A percentile compares a stretch with the other conserved stretches of the same genome.
These are phyloP conservation scores for Hemicordylus capensis DNA, from an alignment of 2,113 vertebrate genomes.

Conservation along the genomic window DNA sequence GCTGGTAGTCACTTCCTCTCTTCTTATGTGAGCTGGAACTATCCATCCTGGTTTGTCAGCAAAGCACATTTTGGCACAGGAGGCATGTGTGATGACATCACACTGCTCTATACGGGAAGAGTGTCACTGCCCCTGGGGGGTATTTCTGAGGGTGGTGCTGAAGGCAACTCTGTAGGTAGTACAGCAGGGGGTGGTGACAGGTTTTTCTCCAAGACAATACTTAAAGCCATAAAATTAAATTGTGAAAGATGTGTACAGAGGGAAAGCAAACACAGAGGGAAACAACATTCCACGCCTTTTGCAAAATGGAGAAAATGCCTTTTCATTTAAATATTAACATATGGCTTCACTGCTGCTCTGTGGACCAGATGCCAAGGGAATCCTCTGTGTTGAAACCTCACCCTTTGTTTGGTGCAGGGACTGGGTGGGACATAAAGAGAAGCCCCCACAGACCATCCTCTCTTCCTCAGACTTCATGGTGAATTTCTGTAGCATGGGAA, in stretches of 20 bases:
- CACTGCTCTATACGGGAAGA: background rate
- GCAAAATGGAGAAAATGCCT: background rate
- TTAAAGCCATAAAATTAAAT: background rate
- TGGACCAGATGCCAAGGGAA: background rate
- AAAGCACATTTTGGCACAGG: too few species aligned
- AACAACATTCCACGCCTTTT: background rate
- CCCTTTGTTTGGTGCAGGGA: slow-evolving; percentile 5
- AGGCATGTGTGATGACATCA: background rate
- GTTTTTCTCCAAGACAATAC: background rate
- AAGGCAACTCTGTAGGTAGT: too few species aligned
- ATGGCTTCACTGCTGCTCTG: background rate
- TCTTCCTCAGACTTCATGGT: too few species aligned
- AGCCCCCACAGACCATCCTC: background rate
- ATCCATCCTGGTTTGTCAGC: background rate
- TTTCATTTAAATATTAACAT: slow-evolving; percentile 10
- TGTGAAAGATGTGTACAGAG: background rate
- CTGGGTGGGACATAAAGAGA: background rate
- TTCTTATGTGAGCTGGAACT: background rate
- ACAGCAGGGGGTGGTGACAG: background rate
- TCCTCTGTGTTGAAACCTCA: background rate
- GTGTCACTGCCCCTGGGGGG: background rate
- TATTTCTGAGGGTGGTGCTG: background rate
- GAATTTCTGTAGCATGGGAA: background rate
- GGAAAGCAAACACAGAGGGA: slow-evolving; percentile 16
- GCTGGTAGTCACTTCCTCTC: background rate